Conservation (phyloP, 1,140 invertebrate genomes). For the Penaeus japonicus region DNA sequence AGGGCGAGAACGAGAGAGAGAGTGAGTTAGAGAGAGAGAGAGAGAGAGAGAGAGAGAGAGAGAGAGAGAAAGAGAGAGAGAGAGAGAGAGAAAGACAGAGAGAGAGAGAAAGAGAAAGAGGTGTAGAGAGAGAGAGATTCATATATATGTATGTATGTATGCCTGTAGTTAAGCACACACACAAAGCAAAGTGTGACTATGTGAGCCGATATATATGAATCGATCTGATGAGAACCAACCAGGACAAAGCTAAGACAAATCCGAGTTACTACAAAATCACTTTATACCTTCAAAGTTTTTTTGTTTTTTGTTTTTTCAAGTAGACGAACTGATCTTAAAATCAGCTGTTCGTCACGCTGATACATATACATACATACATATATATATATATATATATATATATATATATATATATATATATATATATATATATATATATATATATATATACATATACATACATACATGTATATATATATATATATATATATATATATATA, state of each 20-base stretch:
- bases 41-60: too few relatives aligned
- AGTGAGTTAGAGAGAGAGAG: too few relatives aligned
- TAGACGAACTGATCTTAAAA: neutral
- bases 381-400: slow-evolving; percentile 7
- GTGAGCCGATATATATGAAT: neutral
- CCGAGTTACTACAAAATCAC: neutral
- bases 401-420: slow-evolving; percentile 13
- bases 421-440: slow-evolving; percentile 8
- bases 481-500: neutral
- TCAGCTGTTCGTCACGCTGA: neutral
- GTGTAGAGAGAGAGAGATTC: neutral
- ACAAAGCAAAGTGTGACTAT: neutral
- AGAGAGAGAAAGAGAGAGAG: too few relatives aligned
- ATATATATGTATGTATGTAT: neutral
- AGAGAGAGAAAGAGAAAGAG: too few relatives aligned
- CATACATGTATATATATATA: neutral
- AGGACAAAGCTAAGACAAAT: neutral
- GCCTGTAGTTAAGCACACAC: neutral
- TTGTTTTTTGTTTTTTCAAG: neutral
- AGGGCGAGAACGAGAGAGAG: too few relatives aligned
- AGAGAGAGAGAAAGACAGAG: too few relatives aligned
- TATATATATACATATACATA: neutral
- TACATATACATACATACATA: neutral
- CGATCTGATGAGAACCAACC: neutral
- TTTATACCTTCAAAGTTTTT: neutral